Base-by-base conservation (phyloP, 2,113 vertebrate genomes). In the Psilopsiagon aymara region DNA sequence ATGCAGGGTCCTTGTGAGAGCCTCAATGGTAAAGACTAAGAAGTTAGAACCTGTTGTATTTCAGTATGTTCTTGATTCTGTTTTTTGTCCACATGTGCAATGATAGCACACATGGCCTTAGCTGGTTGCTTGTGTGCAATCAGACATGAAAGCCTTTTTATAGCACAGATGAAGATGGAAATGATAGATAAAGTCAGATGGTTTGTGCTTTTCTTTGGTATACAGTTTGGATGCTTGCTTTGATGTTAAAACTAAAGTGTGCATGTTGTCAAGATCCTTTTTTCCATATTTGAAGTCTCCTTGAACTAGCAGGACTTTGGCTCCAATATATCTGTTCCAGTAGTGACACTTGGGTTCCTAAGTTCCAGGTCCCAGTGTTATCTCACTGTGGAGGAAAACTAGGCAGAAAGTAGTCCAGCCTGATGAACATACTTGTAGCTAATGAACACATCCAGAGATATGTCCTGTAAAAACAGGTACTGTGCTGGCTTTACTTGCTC, bases 111-210 rank as follows among this genome's bases (percentile, higher is more conserved):
- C 44, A 70, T 59, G 8, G 60, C 33, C 39, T 76, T 62, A 46
- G n/a, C 19, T 75, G 46, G 7, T n/a, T 78, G 41, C 13, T 75
- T 14, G 12, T 70, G 11, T 4, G 8, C 14, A 19, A 17, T 52
- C 41, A 70, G 55, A 41, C 2, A 11, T 0, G 0, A 20, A 10
- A 77, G n/a, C 4, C 5, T 8, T 21, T 74, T 28, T 91, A 33
- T 46, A 53, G n/a, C 41, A 14, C 20, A 31, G 78, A 33, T 14
- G 37, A 59, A 78, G 31, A 20, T 18, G n/a, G 10, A 18, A 75
- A 74, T 70, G 18, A 43, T 24, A 47, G 7, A 10, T 1, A 13
- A 44, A 51, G 6, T 57, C 21, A 9, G 17, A 46, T 20, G 5
- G 11, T 16, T 81, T 74, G 29, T 70, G n/a, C 5, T 94, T 86